A percentile compares a stretch with the other conserved stretches of the same genome.
Evolutionary conservation across 2,797 vertebrate species (phyloP).

Genomic region (Garrulus glandarius): DNA sequence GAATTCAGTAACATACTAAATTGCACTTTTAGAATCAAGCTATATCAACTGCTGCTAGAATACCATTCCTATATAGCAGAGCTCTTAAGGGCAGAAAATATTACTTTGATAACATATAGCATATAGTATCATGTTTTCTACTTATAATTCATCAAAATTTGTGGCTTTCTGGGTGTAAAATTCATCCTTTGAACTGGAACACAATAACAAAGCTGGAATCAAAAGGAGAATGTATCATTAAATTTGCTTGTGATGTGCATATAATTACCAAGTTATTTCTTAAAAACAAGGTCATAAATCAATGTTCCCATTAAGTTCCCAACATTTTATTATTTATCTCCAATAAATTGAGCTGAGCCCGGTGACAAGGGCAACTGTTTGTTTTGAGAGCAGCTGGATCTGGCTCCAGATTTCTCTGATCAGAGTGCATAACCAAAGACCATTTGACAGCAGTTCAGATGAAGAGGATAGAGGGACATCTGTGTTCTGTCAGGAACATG

Average conservation of each 20-base stretch:
- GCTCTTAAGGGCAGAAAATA: neutral
- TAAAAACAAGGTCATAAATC: neutral
- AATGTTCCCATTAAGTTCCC: neutral
- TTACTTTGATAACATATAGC: neutral
- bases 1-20: neutral
- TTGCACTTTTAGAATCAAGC: neutral
- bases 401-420: neutral
- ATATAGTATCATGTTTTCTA: neutral
- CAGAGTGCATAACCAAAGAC: neutral
- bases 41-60: neutral
- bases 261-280: neutral
- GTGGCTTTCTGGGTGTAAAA: neutral
- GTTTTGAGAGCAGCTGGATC: neutral
- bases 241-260: neutral
- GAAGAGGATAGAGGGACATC: neutral
- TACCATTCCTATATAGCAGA: neutral
- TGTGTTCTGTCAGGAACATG: neutral
- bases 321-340: neutral
- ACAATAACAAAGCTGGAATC: neutral
- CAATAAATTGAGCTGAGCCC: neutral
- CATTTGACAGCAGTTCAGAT: neutral
- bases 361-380: neutral
- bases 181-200: constrained; percentile 3
- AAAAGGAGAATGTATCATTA: neutral
- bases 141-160: neutral